Base-by-base conservation (phyloP, 2,888 invertebrate genomes). In the Machimus rusticus region DNA sequence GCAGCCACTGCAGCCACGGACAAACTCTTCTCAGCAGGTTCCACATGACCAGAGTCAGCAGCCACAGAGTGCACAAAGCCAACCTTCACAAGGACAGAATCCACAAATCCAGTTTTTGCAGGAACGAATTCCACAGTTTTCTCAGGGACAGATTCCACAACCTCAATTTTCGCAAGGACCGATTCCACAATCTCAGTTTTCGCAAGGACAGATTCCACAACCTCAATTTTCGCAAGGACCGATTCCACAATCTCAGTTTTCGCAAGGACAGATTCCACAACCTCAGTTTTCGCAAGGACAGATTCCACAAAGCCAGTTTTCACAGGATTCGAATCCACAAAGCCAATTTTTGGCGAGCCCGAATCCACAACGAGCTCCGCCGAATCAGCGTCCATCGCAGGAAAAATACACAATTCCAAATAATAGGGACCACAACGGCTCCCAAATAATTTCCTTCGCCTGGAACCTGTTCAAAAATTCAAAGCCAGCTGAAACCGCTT, bases 381-480 rank as follows among this genome's bases (percentile, higher is more conserved):
- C 28, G 12, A 66, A 0, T 8, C 66, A 12, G 2, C n/a, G 19
- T 23, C 66, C 19, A 19, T 9, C 8, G 28, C 23, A 66, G 2
- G 19, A 66, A 19, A 66, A 66, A 28, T 66, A 66, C 23, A 66
- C 66, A 66, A 66, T 66, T 12, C 3, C 66, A 28, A 5, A 1
- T 14, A 46, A 46, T 4, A 46, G 1, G 28, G 23, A 66, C 66
- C 23, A 66, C 12, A 12, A 9, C 9, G 28, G 19, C 34, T 78
- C 86, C 16, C 16, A 57, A 28, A 9, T 86, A 8, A 39, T 39
- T 3, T 23, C 43, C n/a, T 89, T 89, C 57, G 87, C 89, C 5
- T 89, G 89, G 89, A 88, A 86, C 5, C 39, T 89, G 2, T 89
- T 89, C 46, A 86, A 74, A 34, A 79, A 85, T n/a, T 88, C 88